Percentiles rank a stretch among this genome's conserved stretches.
Evolutionary conservation across 2,888 invertebrate species (phyloP).

Genomic region (Macrophya annulata): DNA sequence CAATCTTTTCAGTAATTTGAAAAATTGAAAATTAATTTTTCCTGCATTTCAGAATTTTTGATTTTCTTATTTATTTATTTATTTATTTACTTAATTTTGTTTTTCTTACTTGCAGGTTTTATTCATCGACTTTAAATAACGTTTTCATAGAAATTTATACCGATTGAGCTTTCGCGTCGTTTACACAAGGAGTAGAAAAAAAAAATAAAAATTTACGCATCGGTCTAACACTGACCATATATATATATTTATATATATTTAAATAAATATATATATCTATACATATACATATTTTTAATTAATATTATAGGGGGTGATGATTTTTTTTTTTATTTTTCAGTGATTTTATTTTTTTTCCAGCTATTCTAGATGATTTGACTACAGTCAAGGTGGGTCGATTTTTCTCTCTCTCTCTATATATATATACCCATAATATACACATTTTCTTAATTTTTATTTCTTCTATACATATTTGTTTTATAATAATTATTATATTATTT

Average conservation of each 20-base stretch:
- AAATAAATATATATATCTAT: not conserved
- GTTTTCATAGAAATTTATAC: not conserved
- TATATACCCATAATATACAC: too few relatives aligned
- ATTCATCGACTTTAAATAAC: too few relatives aligned
- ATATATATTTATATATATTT: not conserved
- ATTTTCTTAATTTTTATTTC: not conserved
- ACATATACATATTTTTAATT: not conserved
- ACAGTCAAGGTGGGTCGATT: conserved; percentile 75
- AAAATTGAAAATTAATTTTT: not conserved
- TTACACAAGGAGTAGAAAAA: not conserved
- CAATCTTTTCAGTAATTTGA: not conserved
- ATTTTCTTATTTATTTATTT: not conserved
- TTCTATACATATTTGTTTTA: conserved; percentile 45
- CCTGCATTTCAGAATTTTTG: not conserved
- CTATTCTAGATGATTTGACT: conserved; percentile 65
- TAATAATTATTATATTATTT: not conserved
- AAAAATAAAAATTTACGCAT: conserved; percentile 39
- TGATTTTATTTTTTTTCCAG: conserved; percentile 64
- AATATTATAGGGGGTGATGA: not conserved
- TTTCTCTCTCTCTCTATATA: conserved; percentile 58
- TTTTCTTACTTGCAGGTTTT: not conserved
- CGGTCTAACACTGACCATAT: conserved; percentile 69
- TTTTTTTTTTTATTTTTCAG: not conserved
- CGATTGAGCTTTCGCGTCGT: conserved; percentile 39
- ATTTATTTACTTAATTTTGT: not conserved